These are phyloP conservation scores for Morphnarchus princeps DNA, from an alignment of 2,113 vertebrate species.

Conservation along the genomic window DNA sequence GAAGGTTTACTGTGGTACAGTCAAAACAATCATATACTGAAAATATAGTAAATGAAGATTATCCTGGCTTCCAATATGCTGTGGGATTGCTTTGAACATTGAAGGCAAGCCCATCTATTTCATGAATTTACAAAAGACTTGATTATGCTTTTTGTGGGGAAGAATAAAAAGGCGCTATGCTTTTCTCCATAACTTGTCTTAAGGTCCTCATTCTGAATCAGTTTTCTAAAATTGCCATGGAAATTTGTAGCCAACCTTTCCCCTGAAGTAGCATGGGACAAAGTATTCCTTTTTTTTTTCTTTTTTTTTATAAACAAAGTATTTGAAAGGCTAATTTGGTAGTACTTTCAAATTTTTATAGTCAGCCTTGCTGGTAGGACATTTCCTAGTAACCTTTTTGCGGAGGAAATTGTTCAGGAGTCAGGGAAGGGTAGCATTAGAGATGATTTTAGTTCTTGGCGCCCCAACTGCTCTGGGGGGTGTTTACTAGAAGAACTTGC, in stretches of 20 bases:
- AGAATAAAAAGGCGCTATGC: background rate
- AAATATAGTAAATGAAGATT: background rate
- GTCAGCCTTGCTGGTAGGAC: background rate
- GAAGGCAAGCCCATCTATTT: background rate
- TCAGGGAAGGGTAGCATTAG: background rate
- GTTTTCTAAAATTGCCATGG: background rate
- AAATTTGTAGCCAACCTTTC: background rate
- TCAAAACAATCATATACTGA: background rate
- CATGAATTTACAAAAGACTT: background rate
- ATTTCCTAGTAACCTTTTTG: background rate
- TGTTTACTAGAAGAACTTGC: background rate
- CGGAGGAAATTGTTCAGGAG: background rate
- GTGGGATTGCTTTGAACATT: background rate
- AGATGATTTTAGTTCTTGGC: background rate
- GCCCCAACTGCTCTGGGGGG: background rate
- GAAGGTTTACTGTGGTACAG: background rate
- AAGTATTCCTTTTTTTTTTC: background rate
- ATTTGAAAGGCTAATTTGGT: background rate
- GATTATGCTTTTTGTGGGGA: background rate
- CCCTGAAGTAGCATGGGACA: background rate
- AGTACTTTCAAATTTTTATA: background rate
- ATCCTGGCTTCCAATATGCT: background rate
- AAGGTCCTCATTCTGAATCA: background rate
- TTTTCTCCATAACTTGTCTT: background rate
- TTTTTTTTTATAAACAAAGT: background rate